Evolutionary conservation across 1,140 invertebrate species (phyloP).

Genomic region (Camponotus vicinus): DNA sequence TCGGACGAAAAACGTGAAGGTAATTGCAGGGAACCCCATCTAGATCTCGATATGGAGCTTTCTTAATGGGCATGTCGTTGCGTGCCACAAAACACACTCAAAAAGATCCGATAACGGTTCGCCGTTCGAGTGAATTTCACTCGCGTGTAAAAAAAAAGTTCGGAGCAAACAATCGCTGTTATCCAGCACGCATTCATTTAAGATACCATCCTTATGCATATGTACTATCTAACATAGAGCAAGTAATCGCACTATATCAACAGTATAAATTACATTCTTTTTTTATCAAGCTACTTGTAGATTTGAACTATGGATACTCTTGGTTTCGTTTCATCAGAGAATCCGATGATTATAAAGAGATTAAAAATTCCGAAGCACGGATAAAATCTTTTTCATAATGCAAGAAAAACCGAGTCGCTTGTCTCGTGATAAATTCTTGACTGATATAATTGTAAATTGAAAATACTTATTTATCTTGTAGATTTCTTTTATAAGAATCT

Average conservation of each 20-base stretch:
- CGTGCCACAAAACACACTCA: slow-evolving; percentile 54
- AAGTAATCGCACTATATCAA: neutral
- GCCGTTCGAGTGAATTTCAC: slow-evolving; percentile 62
- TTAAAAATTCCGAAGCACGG: neutral
- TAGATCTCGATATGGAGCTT: slow-evolving; percentile 57
- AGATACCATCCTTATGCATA: slow-evolving; percentile 6
- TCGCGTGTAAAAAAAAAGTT: slow-evolving; percentile 67
- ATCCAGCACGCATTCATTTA: neutral
- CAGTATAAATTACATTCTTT: neutral
- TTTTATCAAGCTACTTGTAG: neutral
- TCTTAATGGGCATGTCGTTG: slow-evolving; percentile 69
- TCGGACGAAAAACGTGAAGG: slow-evolving; percentile 51
- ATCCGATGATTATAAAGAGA: neutral
- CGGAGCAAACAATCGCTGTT: slow-evolving; percentile 54
- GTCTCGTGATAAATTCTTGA: slow-evolving; percentile 10
- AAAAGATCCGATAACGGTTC: slow-evolving; percentile 55
- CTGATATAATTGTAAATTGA: slow-evolving; percentile 38
- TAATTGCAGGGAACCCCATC: slow-evolving; percentile 63
- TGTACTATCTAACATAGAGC: slow-evolving; percentile 6
- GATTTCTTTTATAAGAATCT: slow-evolving; percentile 36
- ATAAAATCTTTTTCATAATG: slow-evolving; percentile 22
- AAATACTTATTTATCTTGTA: slow-evolving; percentile 18
- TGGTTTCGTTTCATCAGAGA: neutral
- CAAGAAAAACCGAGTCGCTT: slow-evolving; percentile 1
- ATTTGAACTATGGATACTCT: neutral